phyloP scores from a whole-genome alignment of 2,888 invertebrate species.

The Julus scanicus region DNA sequence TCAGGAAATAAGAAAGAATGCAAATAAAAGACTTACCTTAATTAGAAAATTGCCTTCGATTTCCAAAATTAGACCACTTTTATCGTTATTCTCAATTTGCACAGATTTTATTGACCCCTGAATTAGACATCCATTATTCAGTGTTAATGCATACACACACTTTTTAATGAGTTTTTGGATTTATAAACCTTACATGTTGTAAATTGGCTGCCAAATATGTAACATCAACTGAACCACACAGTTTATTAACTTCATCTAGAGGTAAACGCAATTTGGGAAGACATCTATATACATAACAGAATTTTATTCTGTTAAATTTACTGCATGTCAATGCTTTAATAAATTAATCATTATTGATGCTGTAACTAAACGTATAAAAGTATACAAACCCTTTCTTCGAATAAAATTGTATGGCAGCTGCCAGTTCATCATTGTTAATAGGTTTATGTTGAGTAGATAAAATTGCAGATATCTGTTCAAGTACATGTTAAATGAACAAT shows the following conservation, averaged over 20 bases:
- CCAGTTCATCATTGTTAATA: slow-evolving; percentile 24
- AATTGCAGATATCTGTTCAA: not conserved
- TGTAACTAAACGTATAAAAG: too few species aligned
- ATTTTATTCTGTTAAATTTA: not conserved
- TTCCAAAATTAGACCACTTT: not conserved
- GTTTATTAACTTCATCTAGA: not conserved
- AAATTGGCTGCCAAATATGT: not conserved
- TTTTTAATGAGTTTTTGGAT: not conserved
- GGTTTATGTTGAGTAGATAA: slow-evolving; percentile 5
- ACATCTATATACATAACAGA: not conserved
- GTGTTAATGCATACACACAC: not conserved
- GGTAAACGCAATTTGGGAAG: not conserved
- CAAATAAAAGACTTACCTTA: not conserved
- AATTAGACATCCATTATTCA: not conserved
- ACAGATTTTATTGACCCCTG: slow-evolving; percentile 17
- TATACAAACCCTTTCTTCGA: not conserved
- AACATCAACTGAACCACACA: not conserved
- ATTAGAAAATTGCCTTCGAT: slow-evolving; percentile 21
- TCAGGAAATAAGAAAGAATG: not conserved
- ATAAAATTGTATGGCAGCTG: not conserved
- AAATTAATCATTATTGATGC: too few species aligned
- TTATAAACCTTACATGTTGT: not conserved
- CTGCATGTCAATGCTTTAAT: too few species aligned
- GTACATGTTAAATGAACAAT: too few species aligned
- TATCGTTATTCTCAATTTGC: not conserved